These are phyloP conservation scores for Sternarchorhynchus goeldii DNA, from an alignment of 2,797 vertebrate genomes.

Conservation along the genomic window DNA sequence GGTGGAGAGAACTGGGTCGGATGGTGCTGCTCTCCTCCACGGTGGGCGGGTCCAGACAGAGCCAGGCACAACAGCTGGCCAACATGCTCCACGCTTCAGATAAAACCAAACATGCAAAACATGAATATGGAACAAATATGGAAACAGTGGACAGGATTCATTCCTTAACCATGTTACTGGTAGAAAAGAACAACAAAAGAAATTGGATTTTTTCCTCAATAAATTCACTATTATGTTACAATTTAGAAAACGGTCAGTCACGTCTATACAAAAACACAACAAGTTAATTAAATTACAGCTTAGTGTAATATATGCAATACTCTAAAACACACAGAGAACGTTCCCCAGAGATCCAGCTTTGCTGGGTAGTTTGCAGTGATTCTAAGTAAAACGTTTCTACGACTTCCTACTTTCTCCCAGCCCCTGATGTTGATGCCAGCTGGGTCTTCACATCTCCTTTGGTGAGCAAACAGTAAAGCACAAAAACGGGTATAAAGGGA, in stretches of 20 bases:
- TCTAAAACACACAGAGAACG: background rate
- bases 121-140: background rate
- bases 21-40: constrained; percentile 61
- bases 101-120: background rate
- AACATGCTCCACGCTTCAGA: constrained; percentile 77
- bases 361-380: background rate
- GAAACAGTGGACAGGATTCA: too few species aligned
- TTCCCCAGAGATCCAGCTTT: background rate
- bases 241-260: constrained; percentile 5
- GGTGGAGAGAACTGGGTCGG: constrained; percentile 60
- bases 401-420: background rate
- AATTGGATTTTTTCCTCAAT: background rate
- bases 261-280: background rate
- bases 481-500: too few species aligned
- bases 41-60: constrained; percentile 83
- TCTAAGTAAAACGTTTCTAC: constrained; percentile 3
- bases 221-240: background rate
- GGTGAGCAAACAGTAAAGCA: too few species aligned
- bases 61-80: constrained; percentile 91
- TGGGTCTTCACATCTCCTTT: too few species aligned
- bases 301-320: too few species aligned
- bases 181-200: background rate
- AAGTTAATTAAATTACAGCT: background rate
- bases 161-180: too few species aligned
- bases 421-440: too few species aligned